Evolutionary conservation across 92 coral and sea anemone genomes (phyloP), one percentile per base, ranked within the genome.

Genomic region (Actinernus sp.): DNA sequence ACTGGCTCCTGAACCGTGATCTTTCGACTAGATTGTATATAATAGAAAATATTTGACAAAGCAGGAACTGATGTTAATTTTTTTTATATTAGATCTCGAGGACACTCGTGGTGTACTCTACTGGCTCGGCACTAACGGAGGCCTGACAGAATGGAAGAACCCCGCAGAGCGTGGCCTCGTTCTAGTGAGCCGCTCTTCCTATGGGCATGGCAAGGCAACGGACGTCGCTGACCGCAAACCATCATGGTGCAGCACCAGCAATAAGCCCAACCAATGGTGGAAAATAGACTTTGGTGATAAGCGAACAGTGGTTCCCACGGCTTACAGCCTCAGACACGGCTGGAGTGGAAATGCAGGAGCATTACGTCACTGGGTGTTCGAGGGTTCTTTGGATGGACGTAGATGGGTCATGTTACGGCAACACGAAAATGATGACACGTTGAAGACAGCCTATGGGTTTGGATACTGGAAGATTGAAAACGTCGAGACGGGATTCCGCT

Each of bases 211-310:
- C 3, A 67, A 74, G 49, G 85, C 93, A 13, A 72, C 86, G 12
- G 93, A 88, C 48, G 76, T 82, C 20, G 93, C 89, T 31, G 83
- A 78, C 43, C 85, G 89, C 62, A 82, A 65, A 45, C 70, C 79
- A 11, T 70, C 76, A n/a, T 72, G 74, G 81, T 82, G 93, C 53
- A 88, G 93, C 43, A 88, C 93, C 31, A 73, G 82, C 57, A 82
- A 88, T 43, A 88, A 66, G 39, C 65, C 82, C 13, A 66, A 88
- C 37, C 93, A 88, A 40, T 88, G 93, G 93, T 88, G 93, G 93
- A 88, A 68, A 58, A 72, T 88, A 19, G 93, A 88, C 55, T 88
- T 88, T 37, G 93, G 93, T 3, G 85, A 82, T 9, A 88, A 82
- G 25, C 78, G 89, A 4, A 43, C 68, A 0, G 67, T 88, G 6